A percentile compares a stretch with the other conserved stretches of the same genome.
phyloP scores from a whole-genome alignment of 1,140 invertebrate species.

The Cephus cinctus region DNA sequence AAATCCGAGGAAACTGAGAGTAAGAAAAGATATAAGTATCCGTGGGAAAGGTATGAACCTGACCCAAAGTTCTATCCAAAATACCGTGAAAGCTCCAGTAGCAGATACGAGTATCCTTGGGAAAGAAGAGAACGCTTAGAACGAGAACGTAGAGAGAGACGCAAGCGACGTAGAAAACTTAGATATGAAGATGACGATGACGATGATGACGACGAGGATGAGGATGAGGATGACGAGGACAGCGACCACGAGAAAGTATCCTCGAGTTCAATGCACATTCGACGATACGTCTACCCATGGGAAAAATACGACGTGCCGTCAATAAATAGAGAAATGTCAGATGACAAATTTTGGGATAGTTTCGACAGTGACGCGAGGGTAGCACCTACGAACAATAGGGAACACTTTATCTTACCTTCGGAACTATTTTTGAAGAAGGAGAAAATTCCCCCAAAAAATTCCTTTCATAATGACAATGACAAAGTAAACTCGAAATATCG shows the following conservation, averaged over 20 bases:
- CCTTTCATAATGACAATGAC: slow-evolving; percentile 17
- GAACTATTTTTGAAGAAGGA: too few species aligned
- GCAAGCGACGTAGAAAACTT: not conserved
- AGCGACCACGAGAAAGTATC: slow-evolving; percentile 14
- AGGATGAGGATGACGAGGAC: slow-evolving; percentile 17
- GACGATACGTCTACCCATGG: slow-evolving; percentile 24
- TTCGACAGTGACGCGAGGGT: too few species aligned
- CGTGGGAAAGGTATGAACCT: slow-evolving; percentile 33
- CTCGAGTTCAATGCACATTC: slow-evolving; percentile 2
- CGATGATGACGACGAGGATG: slow-evolving; percentile 4
- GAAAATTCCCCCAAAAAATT: too few species aligned
- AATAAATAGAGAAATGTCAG: too few species aligned
- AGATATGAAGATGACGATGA: too few species aligned
- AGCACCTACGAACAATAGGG: too few species aligned
- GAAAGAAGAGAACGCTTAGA: slow-evolving; percentile 35
- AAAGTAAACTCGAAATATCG: slow-evolving; percentile 15
- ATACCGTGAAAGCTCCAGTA: slow-evolving; percentile 9
- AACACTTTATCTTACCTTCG: too few species aligned
- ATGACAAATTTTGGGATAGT: too few species aligned
- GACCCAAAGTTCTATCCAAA: not conserved
- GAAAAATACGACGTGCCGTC: slow-evolving; percentile 20
- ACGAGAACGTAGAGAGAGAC: slow-evolving; percentile 15
- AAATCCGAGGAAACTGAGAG: slow-evolving; percentile 18
- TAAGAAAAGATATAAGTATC: slow-evolving; percentile 30
- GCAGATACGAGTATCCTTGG: slow-evolving; percentile 42